These are phyloP conservation scores for Ichneumoninae sp. DNA, from an alignment of 2,888 invertebrate species.

Conservation along the genomic window DNA sequence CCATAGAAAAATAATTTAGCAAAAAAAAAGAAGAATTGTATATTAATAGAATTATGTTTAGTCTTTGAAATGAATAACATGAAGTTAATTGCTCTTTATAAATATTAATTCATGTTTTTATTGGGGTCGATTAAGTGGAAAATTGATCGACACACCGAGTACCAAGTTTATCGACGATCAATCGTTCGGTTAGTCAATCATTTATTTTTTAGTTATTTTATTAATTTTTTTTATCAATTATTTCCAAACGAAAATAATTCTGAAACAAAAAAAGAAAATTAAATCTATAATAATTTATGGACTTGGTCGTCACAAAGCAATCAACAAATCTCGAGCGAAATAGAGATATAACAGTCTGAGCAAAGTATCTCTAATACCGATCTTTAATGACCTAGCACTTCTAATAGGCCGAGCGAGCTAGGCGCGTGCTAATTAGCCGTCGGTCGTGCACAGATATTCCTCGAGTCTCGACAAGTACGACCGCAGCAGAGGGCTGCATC, in stretches of 20 bases:
- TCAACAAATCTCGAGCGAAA: background rate
- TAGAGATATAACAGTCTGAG: background rate
- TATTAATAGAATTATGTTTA: background rate
- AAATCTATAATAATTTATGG: background rate
- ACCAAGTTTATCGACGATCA: background rate
- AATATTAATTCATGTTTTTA: too few relatives aligned
- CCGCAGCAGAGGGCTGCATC: constrained; percentile 16
- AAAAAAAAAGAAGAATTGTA: background rate
- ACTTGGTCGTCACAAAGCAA: background rate
- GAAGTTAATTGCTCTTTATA: too few relatives aligned
- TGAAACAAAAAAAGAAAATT: background rate
- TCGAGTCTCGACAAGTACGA: constrained; percentile 23
- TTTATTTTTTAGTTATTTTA: background rate
- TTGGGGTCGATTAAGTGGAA: too few relatives aligned
- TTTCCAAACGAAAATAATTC: background rate
- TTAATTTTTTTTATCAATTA: background rate
- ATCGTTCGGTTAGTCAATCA: background rate
- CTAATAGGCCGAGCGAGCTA: constrained; percentile 31
- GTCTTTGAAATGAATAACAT: too few relatives aligned
- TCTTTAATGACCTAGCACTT: constrained; percentile 19
- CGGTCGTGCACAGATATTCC: constrained; percentile 30
- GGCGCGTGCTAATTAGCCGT: constrained; percentile 31
- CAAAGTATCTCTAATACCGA: constrained; percentile 12
- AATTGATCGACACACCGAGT: background rate
- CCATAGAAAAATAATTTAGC: background rate